phyloP scores from a whole-genome alignment of 2,888 invertebrate genomes.

The Temnothorax rugatulus region DNA sequence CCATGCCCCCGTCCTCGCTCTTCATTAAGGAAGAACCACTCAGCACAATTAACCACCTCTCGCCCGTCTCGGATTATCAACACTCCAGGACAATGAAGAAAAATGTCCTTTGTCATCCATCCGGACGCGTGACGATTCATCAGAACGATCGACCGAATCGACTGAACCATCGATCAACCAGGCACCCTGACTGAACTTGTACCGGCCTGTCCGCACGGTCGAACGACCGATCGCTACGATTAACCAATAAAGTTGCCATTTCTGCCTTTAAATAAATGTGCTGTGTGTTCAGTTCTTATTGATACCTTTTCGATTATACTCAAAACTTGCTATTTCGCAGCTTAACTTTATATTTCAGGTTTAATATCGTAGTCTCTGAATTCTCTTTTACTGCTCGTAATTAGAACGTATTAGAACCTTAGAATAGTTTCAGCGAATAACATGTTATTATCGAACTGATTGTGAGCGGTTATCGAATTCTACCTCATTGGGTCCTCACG shows the following conservation, averaged over 20 bases:
- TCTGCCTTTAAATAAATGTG: slow-evolving; percentile 36
- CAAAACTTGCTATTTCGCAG: not conserved
- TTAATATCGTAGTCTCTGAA: too few relatives aligned
- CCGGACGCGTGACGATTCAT: slow-evolving; percentile 11
- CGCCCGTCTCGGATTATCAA: not conserved
- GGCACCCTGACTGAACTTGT: slow-evolving; percentile 2
- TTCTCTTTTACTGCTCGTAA: not conserved
- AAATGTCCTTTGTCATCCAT: not conserved
- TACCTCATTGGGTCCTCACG: not conserved
- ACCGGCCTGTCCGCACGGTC: slow-evolving; percentile 3
- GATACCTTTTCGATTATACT: not conserved
- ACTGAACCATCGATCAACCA: not conserved
- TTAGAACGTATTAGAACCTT: not conserved
- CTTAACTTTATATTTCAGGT: not conserved
- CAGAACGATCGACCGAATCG: slow-evolving; percentile 18
- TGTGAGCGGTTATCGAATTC: not conserved
- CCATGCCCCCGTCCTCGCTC: slow-evolving; percentile 74
- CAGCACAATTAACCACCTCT: not conserved
- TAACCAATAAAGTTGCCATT: slow-evolving; percentile 57
- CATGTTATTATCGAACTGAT: not conserved
- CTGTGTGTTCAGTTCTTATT: not conserved
- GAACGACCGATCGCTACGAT: slow-evolving; percentile 46
- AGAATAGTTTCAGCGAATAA: not conserved
- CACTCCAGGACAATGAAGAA: not conserved
- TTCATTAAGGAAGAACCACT: slow-evolving; percentile 49